Evolutionary conservation across 2,113 vertebrate genomes (phyloP).

Genomic region (Cephalopholis sonnerati): DNA sequence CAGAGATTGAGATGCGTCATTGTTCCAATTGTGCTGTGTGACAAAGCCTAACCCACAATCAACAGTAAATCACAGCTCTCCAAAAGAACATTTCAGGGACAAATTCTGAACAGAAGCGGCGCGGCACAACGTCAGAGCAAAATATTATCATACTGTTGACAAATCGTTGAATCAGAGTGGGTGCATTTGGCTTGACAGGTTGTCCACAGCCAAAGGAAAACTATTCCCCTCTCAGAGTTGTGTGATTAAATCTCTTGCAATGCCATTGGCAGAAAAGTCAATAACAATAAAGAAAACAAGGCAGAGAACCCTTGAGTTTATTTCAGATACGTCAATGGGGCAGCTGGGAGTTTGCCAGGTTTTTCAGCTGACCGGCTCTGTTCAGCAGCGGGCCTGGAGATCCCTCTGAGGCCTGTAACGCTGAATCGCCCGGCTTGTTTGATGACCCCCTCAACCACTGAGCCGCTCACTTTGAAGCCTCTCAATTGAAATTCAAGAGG

Average conservation of each 20-base stretch:
- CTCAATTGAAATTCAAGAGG: constrained; percentile 83
- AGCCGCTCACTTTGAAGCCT: constrained; percentile 84
- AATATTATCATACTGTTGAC: constrained; percentile 10
- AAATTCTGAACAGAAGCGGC: neutral
- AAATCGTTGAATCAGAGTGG: constrained; percentile 3
- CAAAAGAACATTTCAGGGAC: constrained; percentile 19
- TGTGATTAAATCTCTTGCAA: neutral
- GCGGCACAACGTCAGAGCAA: neutral
- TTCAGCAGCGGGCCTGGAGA: constrained; percentile 39
- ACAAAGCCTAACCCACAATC: constrained; percentile 1
- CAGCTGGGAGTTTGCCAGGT: constrained; percentile 8
- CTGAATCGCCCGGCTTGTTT: constrained; percentile 63
- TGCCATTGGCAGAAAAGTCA: neutral
- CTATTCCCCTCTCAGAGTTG: neutral
- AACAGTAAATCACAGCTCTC: constrained; percentile 12
- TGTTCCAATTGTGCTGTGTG: constrained; percentile 25
- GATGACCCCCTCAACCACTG: constrained; percentile 65
- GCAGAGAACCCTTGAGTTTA: neutral
- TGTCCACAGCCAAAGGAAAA: neutral
- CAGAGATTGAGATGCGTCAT: constrained; percentile 7
- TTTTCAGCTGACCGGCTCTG: constrained; percentile 29
- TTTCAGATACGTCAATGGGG: neutral
- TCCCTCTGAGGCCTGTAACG: constrained; percentile 36
- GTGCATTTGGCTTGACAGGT: neutral
- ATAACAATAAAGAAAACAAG: neutral